Evolutionary conservation across 1,140 invertebrate species (phyloP).

Genomic region (Zophobas atratus): DNA sequence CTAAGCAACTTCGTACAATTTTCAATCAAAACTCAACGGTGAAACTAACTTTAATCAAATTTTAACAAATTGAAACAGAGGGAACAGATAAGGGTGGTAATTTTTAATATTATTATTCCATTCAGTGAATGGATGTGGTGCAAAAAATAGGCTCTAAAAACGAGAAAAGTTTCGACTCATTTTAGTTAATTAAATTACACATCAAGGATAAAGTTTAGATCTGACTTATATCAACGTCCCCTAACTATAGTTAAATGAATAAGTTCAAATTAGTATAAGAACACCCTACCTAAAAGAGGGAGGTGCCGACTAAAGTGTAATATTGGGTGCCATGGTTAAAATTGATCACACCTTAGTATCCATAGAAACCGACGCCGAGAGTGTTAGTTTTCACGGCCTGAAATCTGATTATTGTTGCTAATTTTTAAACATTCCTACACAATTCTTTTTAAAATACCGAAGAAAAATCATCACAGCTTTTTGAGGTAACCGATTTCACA

Average conservation of each 20-base stretch:
- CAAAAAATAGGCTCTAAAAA: background rate
- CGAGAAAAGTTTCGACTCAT: background rate
- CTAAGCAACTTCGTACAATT: slow-evolving; percentile 10
- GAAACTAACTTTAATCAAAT: slow-evolving; percentile 16
- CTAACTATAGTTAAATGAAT: background rate
- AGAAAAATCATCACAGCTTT: no score
- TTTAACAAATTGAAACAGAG: background rate
- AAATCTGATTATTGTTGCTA: slow-evolving; percentile 34
- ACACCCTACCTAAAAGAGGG: slow-evolving; percentile 12
- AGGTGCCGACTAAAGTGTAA: slow-evolving; percentile 38
- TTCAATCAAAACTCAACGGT: slow-evolving; percentile 14
- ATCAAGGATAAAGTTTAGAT: background rate
- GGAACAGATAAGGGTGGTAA: background rate
- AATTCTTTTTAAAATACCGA: background rate
- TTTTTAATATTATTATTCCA: background rate
- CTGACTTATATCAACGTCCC: slow-evolving; percentile 1
- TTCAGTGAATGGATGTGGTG: background rate
- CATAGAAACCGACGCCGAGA: slow-evolving; percentile 55
- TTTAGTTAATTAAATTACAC: slow-evolving; percentile 25
- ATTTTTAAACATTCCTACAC: background rate
- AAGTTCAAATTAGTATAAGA: slow-evolving; percentile 14
- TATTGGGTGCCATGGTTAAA: slow-evolving; percentile 39
- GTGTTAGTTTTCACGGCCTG: slow-evolving; percentile 57
- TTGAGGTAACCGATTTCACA: no score
- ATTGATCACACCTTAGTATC: slow-evolving; percentile 62